These are phyloP conservation scores for Nothura maculosa DNA, from an alignment of 2,797 vertebrate species.

Conservation along the genomic window DNA sequence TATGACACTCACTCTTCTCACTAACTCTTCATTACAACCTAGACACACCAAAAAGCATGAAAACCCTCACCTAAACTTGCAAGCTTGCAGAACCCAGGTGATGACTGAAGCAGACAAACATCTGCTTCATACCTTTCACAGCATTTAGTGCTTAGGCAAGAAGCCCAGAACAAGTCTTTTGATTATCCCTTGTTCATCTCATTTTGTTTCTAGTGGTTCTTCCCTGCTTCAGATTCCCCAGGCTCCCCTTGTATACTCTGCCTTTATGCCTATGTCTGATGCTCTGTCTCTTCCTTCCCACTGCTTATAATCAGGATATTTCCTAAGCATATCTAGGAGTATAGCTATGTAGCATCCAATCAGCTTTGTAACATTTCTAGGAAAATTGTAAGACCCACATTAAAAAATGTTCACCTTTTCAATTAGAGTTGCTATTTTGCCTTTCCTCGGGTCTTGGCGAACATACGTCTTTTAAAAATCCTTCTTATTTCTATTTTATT, in stretches of 20 bases:
- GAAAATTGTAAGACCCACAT: background rate
- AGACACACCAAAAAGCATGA: background rate
- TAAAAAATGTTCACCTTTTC: background rate
- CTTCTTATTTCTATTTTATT: constrained; percentile 8
- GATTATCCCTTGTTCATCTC: background rate
- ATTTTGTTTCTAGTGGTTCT: background rate
- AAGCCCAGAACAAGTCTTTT: background rate
- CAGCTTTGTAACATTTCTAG: background rate
- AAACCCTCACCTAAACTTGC: background rate
- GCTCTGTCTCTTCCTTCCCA: background rate
- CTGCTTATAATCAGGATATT: background rate
- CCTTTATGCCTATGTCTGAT: background rate
- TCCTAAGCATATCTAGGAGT: background rate
- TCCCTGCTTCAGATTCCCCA: background rate
- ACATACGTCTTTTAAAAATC: background rate
- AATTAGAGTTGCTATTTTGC: background rate
- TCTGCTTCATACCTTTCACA: background rate
- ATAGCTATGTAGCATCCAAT: background rate
- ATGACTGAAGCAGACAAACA: background rate
- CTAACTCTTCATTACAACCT: background rate
- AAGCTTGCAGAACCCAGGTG: background rate
- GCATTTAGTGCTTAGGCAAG: background rate
- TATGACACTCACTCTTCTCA: background rate
- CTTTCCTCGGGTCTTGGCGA: background rate
- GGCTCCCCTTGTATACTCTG: too few species aligned